Percentiles rank a stretch among this genome's conserved stretches.
These are phyloP conservation scores for Sebastes oblongus DNA, from an alignment of 2,797 vertebrate genomes.

Conservation along the genomic window DNA sequence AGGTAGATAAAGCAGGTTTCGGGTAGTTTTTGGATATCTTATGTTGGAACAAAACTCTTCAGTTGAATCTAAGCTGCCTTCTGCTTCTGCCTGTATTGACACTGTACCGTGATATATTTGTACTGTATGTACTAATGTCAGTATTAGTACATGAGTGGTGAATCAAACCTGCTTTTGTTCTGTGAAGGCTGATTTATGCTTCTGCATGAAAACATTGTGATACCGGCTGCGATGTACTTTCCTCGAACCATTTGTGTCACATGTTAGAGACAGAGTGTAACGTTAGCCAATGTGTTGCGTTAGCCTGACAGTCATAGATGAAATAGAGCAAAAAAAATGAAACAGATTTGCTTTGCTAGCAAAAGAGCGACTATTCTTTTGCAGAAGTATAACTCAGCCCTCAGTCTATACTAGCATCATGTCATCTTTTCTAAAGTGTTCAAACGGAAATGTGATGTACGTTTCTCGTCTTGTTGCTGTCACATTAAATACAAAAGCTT, in stretches of 20 bases:
- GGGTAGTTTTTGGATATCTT: slow-evolving; percentile 1
- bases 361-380: background rate
- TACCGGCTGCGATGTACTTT: no score
- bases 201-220: background rate
- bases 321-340: background rate
- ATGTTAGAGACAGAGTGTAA: background rate
- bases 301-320: background rate
- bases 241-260: background rate
- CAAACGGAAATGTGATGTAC: slow-evolving; percentile 22
- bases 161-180: background rate
- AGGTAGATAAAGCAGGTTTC: background rate
- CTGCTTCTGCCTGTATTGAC: slow-evolving; percentile 38
- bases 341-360: background rate
- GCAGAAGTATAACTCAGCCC: slow-evolving; percentile 6
- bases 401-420: background rate
- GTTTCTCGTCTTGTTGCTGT: slow-evolving; percentile 29
- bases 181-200: slow-evolving; percentile 15
- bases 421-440: slow-evolving; percentile 38
- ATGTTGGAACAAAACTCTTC: slow-evolving; percentile 43
- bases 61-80: background rate
- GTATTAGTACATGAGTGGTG: background rate
- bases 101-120: slow-evolving; percentile 47
- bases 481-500: slow-evolving; percentile 60
- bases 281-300: background rate
- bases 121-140: slow-evolving; percentile 14